These are phyloP conservation scores for Glyphotaelius pellucidus DNA, from an alignment of 2,888 invertebrate genomes.

Conservation along the genomic window DNA sequence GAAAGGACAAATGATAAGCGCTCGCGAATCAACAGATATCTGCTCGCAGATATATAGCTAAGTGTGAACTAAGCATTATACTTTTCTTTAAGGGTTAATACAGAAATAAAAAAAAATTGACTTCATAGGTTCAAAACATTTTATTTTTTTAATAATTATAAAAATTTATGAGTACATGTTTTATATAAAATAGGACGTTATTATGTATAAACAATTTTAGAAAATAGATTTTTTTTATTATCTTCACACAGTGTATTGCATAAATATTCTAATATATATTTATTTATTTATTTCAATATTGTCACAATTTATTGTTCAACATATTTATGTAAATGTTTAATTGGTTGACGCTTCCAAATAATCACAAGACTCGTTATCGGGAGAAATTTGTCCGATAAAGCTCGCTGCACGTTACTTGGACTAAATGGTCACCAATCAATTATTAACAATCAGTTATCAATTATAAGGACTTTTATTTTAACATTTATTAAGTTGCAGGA, in stretches of 20 bases:
- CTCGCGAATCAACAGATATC: no score
- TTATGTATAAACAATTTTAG: neutral
- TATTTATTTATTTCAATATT: conserved; percentile 3
- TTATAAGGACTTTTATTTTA: no score
- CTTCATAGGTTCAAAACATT: conserved; percentile 37
- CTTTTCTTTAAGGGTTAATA: neutral
- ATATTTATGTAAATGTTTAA: neutral
- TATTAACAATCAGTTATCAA: no score
- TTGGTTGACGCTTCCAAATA: neutral
- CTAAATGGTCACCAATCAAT: neutral
- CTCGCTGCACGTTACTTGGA: neutral
- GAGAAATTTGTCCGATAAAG: conserved; percentile 27
- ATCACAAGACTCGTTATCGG: neutral
- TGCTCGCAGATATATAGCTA: no score
- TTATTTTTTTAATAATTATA: conserved; percentile 56
- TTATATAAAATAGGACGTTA: conserved; percentile 37
- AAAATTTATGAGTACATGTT: conserved; percentile 57
- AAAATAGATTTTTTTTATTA: conserved; percentile 6
- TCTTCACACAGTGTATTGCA: neutral
- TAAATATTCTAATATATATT: neutral
- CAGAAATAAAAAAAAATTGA: neutral
- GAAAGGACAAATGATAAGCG: no score
- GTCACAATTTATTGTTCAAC: neutral
- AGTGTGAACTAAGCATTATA: no score
- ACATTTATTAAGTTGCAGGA: no score